Evolutionary conservation across 2,113 vertebrate genomes (phyloP).

Genomic region (Tupaia chinensis): DNA sequence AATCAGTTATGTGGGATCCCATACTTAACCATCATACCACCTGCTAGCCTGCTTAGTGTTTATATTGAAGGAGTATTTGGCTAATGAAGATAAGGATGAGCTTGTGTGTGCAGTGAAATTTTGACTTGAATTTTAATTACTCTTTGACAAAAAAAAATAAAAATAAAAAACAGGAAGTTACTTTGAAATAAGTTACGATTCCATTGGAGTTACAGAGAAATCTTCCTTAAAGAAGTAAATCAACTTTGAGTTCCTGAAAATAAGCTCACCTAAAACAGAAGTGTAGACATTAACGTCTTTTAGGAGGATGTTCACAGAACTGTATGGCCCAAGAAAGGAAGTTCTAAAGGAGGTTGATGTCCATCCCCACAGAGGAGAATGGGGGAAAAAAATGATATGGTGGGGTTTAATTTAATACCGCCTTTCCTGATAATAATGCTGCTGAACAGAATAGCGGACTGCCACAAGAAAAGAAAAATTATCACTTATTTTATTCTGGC

Average conservation of each 20-base stretch:
- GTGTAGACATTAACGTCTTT: background rate
- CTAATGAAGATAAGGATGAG: background rate
- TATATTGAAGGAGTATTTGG: background rate
- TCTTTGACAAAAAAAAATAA: background rate
- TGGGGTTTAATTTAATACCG: background rate
- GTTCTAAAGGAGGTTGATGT: background rate
- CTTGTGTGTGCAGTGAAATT: background rate
- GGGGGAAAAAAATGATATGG: background rate
- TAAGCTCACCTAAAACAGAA: background rate
- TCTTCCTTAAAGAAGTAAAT: background rate
- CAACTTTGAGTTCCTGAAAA: background rate
- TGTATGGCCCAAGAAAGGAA: background rate
- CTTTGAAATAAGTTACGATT: background rate
- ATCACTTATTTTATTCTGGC: background rate
- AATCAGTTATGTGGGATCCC: no score
- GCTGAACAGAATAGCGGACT: background rate
- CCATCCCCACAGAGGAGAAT: background rate
- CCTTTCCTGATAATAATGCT: background rate
- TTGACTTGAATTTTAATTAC: background rate
- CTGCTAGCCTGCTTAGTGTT: no score
- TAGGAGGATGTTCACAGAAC: background rate
- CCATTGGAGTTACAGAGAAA: background rate
- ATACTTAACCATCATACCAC: no score
- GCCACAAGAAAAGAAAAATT: background rate
- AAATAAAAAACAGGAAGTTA: background rate